phyloP scores from a whole-genome alignment of 2,113 vertebrate species.

The Larimichthys crocea region DNA sequence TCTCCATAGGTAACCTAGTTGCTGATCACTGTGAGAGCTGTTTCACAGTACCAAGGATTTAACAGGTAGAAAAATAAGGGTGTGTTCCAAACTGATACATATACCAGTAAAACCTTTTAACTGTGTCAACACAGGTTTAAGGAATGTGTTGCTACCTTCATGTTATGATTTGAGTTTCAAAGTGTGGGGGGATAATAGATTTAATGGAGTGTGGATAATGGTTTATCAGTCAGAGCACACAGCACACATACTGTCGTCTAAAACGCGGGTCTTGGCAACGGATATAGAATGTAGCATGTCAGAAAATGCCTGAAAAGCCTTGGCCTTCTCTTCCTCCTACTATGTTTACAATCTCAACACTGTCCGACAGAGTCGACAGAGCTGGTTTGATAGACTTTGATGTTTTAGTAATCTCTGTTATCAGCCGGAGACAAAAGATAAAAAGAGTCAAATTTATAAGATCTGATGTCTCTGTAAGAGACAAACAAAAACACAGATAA shows the following conservation, averaged over 20 bases:
- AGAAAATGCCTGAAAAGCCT: neutral
- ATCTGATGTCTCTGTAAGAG: too few species aligned
- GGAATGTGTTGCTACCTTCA: neutral
- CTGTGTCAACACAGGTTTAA: slow-evolving; percentile 28
- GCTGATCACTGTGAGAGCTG: slow-evolving; percentile 19
- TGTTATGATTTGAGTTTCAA: slow-evolving; percentile 10
- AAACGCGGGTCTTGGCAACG: slow-evolving; percentile 48
- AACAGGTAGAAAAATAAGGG: neutral
- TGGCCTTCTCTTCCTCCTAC: too few species aligned
- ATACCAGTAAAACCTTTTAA: slow-evolving; percentile 40
- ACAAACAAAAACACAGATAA: too few species aligned
- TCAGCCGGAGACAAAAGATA: too few species aligned
- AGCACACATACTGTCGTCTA: slow-evolving; percentile 28
- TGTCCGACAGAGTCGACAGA: too few species aligned
- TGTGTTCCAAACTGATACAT: neutral
- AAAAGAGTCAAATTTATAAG: too few species aligned
- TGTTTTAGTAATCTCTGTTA: too few species aligned
- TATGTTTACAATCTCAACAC: too few species aligned
- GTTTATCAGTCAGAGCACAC: slow-evolving; percentile 48
- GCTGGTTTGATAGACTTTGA: too few species aligned
- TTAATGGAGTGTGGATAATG: slow-evolving; percentile 49
- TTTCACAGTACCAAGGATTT: neutral
- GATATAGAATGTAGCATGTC: neutral
- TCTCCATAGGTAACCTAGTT: slow-evolving; percentile 38
- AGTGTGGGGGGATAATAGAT: slow-evolving; percentile 22